Evolutionary conservation across 2,888 invertebrate genomes (phyloP).

Genomic region (Drosophila paranaensis): DNA sequence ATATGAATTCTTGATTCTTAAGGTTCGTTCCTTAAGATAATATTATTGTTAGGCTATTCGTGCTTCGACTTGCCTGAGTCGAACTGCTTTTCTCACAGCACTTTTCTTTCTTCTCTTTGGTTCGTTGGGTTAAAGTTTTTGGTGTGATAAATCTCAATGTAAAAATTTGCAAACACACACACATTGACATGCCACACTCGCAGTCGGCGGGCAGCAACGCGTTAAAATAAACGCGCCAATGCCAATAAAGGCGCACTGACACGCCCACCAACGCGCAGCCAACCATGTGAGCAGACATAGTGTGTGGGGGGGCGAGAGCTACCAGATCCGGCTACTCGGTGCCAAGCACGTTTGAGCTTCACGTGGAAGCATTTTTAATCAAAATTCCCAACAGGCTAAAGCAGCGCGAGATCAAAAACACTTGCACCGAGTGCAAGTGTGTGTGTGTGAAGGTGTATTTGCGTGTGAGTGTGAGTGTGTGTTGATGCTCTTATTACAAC

Average conservation of each 20-base stretch:
- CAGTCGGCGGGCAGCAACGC: constrained; percentile 36
- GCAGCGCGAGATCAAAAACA: constrained; percentile 72
- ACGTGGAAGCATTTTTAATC: constrained; percentile 85
- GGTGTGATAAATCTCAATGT: constrained; percentile 77
- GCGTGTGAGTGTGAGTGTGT: constrained; percentile 30
- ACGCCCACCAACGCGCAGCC: constrained; percentile 44
- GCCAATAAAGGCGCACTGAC: constrained; percentile 68
- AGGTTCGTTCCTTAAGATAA: too few relatives aligned
- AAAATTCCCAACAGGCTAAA: constrained; percentile 84
- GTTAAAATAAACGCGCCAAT: constrained; percentile 73
- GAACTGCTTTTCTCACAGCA: neutral
- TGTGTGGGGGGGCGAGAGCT: constrained; percentile 7
- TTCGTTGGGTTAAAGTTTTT: constrained; percentile 64
- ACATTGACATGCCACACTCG: constrained; percentile 12
- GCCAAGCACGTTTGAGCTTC: constrained; percentile 77
- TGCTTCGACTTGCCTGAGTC: neutral
- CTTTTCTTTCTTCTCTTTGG: constrained; percentile 27
- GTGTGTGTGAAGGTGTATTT: constrained; percentile 26
- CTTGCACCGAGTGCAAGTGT: constrained; percentile 64
- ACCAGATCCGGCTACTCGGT: constrained; percentile 42
- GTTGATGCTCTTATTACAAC: constrained; percentile 56
- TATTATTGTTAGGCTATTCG: constrained; percentile 19
- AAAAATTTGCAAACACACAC: constrained; percentile 65
- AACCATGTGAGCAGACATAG: constrained; percentile 40
- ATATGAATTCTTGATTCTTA: too few relatives aligned